Conservation (phyloP, 1,140 invertebrate species). For the Tetragnatha versicolor region DNA sequence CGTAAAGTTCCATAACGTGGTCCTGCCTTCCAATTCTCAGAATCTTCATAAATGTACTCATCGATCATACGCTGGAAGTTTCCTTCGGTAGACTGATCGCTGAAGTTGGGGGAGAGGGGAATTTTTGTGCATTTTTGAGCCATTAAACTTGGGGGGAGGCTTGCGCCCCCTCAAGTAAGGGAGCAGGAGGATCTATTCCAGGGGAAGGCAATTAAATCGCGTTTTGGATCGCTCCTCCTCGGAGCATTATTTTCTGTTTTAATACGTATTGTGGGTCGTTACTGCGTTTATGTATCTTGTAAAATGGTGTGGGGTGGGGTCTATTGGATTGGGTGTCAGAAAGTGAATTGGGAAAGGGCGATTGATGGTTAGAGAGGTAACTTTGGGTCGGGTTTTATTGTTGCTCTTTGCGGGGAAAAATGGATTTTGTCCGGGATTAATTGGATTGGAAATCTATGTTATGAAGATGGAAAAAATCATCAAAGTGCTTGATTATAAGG, state of each 20-base stretch:
- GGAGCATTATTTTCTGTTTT: not conserved
- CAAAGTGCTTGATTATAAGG: no score
- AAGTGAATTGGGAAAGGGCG: no score
- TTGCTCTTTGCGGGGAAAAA: no score
- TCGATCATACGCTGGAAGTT: constrained; percentile 38
- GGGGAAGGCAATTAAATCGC: not conserved
- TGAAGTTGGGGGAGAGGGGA: not conserved
- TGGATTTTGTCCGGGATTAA: no score
- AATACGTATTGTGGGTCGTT: no score
- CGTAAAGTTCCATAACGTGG: constrained; percentile 25
- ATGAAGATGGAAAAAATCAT: no score
- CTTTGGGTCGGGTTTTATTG: no score
- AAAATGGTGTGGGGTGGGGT: no score
- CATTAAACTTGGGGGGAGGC: constrained; percentile 37
- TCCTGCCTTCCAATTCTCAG: constrained; percentile 8
- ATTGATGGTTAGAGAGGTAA: no score
- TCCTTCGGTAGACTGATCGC: not conserved
- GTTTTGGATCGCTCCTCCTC: not conserved
- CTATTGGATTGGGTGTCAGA: no score
- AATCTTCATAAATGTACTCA: constrained; percentile 46
- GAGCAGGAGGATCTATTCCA: not conserved
- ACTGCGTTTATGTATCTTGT: no score
- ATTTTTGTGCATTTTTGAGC: constrained; percentile 37
- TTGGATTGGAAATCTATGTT: no score
- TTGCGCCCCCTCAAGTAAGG: not conserved